Evolutionary conservation across 2,888 invertebrate genomes (phyloP), one percentile per base, ranked within the genome.

Genomic region (Brachypalpus laphriformis): DNA sequence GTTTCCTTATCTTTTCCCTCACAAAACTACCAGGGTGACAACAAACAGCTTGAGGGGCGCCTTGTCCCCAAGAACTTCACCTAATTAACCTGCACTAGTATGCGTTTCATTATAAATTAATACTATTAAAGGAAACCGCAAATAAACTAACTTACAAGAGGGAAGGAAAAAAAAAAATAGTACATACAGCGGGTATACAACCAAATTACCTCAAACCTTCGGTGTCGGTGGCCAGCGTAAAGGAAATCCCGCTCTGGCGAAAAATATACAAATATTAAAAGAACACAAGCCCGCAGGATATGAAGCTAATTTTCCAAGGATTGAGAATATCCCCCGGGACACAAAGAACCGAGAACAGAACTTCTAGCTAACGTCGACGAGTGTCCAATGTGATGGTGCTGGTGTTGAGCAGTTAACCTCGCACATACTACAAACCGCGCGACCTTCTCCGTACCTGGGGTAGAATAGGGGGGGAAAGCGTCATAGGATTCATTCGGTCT

Each of bases 101-200:
- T 70, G 63, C 63, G 80, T 78, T 83, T 74, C 83, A 74, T 70
- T 80, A 80, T 68, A 83, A 83, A 83, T 83, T 72, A 83, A 78
- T 70, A 74, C 68, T 56, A 68, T 78, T 78, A 77, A 68, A 74
- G 56, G 68, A 66, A 66, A 65, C 42, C 42, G 42, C 77, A 77
- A 66, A 83, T 74, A 78, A 72, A 31, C 72, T 74, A 28, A 3
- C 47, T 74, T 49, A 6, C 47, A n/a, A 14, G 5, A 40, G 14
- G 18, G 7, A 14, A 20, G 28, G 37, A 28, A 57, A 14, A 16
- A 31, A 7, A 37, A 31, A 49, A 7, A 20, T 3, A 18, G 22
- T 3, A 11, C 28, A 1, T 8, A 8, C n/a, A n/a, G n/a, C 28
- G 2, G 20, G n/a, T 16, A n/a, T 57, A 45, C 14, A 57, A 65